Base-by-base conservation (phyloP, 1,140 invertebrate genomes). In the Drosophila quadrilineata region DNA sequence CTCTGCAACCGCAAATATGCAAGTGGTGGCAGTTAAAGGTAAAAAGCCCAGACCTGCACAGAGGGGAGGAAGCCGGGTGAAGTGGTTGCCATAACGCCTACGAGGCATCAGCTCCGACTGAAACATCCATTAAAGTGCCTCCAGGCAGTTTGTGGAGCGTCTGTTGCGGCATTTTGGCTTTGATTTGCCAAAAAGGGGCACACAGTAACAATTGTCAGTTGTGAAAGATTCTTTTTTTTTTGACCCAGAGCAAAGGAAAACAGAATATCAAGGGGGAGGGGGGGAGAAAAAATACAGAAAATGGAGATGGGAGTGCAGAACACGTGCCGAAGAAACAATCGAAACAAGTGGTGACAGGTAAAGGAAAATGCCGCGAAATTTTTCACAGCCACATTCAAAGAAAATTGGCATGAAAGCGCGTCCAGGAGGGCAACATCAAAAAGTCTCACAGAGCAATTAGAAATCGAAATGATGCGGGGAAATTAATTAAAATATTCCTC, bases 1-100 rank as follows among this genome's bases (percentile, higher is more conserved):
- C 64, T 75, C 59, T 80, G 76, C 67, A 75, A 80, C 75, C 75
- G 50, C 75, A 80, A 80, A 71, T 80, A 80, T 80, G 75, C 76
- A 75, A 45, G 73, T 53, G 53, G 56, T 49, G 53, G 70, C 29
- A 49, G 28, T 14, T 26, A 16, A 21, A 16, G 35, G 28, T 38
- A 31, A 12, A 8, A 43, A 10, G 2, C 4, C 16, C 6, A 38
- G 35, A 16, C 14, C 3, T 41, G 8, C 6, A 22, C 2, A 6
- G 9, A 6, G 9, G 38, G 38, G 17, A 22, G 19, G 9, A 14
- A 10, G 26, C 12, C 21, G 14, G 5, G 22, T 10, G 6, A 8
- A 36, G 10, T 6, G n/a, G 16, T 3, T 24, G 21, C 5, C 24
- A 4, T 12, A 17, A 24, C 40, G 59, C 59, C 59, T 56, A 62